Conservation (phyloP, 2,797 vertebrate species). For the Acanthornis magna region DNA sequence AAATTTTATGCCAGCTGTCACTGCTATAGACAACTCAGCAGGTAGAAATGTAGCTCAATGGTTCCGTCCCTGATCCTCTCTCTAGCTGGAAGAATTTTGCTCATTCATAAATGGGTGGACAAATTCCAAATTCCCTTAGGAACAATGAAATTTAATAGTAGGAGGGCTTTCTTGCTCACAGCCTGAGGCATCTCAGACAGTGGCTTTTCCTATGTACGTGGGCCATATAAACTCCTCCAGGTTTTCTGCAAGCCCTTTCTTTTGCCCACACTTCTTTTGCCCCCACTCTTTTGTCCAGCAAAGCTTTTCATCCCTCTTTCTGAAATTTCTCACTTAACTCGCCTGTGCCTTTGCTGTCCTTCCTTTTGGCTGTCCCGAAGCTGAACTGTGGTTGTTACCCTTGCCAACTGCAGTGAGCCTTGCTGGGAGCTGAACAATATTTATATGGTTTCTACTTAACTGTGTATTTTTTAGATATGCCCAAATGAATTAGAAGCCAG, state of each 20-base stretch:
- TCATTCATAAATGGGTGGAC: background rate
- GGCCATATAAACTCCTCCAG: background rate
- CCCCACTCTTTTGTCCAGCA: rapidly evolving
- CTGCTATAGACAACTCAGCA: background rate
- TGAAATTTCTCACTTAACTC: background rate
- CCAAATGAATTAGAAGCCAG: background rate
- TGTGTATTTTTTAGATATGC: background rate
- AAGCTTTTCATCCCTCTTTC: background rate
- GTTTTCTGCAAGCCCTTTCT: background rate
- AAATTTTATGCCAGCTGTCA: background rate
- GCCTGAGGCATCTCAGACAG: background rate
- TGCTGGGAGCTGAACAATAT: background rate
- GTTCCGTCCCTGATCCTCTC: background rate
- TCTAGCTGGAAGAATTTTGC: background rate
- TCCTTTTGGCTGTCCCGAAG: background rate
- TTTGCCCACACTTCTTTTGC: background rate
- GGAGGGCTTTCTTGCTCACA: background rate
- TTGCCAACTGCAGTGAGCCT: background rate
- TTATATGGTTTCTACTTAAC: background rate
- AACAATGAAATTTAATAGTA: background rate
- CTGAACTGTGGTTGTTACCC: background rate
- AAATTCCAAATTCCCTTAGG: background rate
- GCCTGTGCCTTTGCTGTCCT: background rate
- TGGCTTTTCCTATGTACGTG: background rate
- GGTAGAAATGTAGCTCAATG: rapidly evolving